Base-by-base conservation (phyloP, 2,113 vertebrate genomes). In the Pluvianellus socialis region DNA sequence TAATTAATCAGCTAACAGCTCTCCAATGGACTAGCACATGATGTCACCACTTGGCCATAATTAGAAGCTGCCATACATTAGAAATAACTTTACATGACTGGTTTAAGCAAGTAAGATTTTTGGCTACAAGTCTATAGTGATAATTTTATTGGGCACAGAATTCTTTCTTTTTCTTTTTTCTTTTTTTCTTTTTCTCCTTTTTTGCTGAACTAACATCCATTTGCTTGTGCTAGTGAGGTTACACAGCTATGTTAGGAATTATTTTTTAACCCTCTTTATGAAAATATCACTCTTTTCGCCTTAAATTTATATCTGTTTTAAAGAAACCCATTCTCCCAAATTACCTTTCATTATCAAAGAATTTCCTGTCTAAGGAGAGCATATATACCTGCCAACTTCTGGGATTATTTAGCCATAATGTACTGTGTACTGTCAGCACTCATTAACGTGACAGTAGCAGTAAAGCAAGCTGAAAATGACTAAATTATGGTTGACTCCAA, bases 1-100 rank as follows among this genome's bases (percentile, higher is more conserved):
- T 92, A 96, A 97, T 97, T 98, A 97, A 97, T 98, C 97, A 96
- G 93, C 90, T 87, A 65, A 88, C 94, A 92, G 94, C 95, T 97
- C 74, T 70, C 86, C 95, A 86, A 32, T 72, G 92, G 94, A 71
- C 92, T 86, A 2, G 30, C 87, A 73, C 83, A 96, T 92, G 92
- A 96, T 76, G 92, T 97, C 97, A 96, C 92, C 95, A 90, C 92
- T 80, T 92, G 89, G 96, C 52, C 21, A 75, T 98, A 96, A 96
- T 98, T 96, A 96, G 97, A 91, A 88, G 90, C 74, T 79, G 90
- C 87, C 87, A 94, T 77, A 44, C 76, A 47, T 92, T 93, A 94
- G 84, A 86, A 97, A 88, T 66, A 92, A 94, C 86, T 92, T 95
- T 63, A 96, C 87, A 73, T 26, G 4, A 66, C 80, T 70, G 87